Percentiles rank a stretch among this genome's conserved stretches.
These are phyloP conservation scores for Nylanderia fulva DNA, from an alignment of 1,140 invertebrate genomes.

Conservation along the genomic window DNA sequence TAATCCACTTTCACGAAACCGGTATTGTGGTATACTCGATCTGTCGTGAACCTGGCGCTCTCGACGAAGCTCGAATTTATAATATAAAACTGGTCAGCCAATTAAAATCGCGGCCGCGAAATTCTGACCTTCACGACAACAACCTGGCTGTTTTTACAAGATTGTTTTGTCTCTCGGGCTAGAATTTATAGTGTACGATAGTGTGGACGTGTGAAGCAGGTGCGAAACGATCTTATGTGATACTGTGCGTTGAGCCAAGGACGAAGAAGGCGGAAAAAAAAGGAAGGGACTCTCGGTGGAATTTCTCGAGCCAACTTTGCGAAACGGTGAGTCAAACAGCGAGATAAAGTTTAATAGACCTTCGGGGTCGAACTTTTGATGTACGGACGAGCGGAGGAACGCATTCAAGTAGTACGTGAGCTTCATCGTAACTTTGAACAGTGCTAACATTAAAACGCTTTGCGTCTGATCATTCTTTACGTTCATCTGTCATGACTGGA, in stretches of 20 bases:
- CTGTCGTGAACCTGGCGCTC: not conserved
- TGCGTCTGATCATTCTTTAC: slow-evolving; percentile 38
- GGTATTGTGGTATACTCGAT: slow-evolving; percentile 38
- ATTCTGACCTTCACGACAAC: not conserved
- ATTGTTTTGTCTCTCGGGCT: slow-evolving; percentile 23
- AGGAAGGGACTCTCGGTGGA: slow-evolving; percentile 36
- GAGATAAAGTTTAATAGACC: slow-evolving; percentile 71
- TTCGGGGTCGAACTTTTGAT: slow-evolving; percentile 56
- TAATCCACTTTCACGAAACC: slow-evolving; percentile 61
- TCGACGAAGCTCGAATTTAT: slow-evolving; percentile 13
- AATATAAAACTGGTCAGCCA: slow-evolving; percentile 30
- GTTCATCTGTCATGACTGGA: not conserved
- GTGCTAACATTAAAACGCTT: slow-evolving; percentile 45
- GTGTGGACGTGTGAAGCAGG: slow-evolving; percentile 55
- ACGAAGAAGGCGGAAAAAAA: slow-evolving; percentile 48
- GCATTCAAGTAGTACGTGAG: slow-evolving; percentile 54
- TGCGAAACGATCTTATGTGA: slow-evolving; percentile 59
- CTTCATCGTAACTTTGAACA: slow-evolving; percentile 58
- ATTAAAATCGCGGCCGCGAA: slow-evolving; percentile 24
- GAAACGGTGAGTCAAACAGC: slow-evolving; percentile 72
- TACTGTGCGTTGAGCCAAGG: not conserved
- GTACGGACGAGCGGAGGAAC: slow-evolving; percentile 45
- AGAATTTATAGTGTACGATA: slow-evolving; percentile 48
- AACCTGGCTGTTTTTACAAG: not conserved
- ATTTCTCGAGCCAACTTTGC: slow-evolving; percentile 63